phyloP scores from a whole-genome alignment of 2,888 invertebrate species.

The Conus canariensis region DNA sequence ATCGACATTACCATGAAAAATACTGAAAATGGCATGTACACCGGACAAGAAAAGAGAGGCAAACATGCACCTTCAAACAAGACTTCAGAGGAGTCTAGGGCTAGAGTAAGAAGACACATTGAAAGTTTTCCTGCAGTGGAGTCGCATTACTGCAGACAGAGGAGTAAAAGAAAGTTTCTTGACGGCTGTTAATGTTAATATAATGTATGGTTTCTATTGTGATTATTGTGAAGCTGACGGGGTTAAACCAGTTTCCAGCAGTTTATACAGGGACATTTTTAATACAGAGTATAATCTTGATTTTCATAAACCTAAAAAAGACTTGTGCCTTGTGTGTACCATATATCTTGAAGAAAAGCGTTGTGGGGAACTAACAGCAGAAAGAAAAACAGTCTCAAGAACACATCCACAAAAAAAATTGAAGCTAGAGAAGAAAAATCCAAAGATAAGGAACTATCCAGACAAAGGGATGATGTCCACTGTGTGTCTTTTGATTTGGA shows the following conservation, averaged over 20 bases:
- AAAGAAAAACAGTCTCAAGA: slow-evolving; percentile 7
- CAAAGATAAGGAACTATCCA: neutral
- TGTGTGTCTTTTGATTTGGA: slow-evolving; percentile 14
- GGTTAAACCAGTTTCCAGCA: slow-evolving; percentile 13
- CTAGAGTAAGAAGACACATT: slow-evolving; percentile 2
- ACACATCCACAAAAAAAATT: neutral
- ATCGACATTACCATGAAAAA: slow-evolving; percentile 3
- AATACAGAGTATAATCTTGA: slow-evolving; percentile 12
- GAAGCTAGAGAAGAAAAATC: slow-evolving; percentile 20
- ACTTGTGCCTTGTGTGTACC: neutral
- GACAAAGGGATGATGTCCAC: neutral
- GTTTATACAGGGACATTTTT: neutral
- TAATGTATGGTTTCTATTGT: slow-evolving; percentile 13
- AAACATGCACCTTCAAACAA: slow-evolving; percentile 17
- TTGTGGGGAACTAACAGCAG: neutral
- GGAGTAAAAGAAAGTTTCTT: too few species aligned
- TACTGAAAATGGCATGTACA: neutral
- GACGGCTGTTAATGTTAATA: neutral
- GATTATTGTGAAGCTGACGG: slow-evolving; percentile 6
- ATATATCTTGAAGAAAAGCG: neutral
- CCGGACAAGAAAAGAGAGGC: slow-evolving; percentile 7
- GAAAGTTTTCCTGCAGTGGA: slow-evolving; percentile 28
- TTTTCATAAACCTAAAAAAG: slow-evolving; percentile 19
- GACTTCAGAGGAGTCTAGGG: slow-evolving; percentile 1
- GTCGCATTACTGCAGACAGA: too few species aligned